Base-by-base conservation (phyloP, 2,888 invertebrate genomes). In the Nomada hirtipes region DNA sequence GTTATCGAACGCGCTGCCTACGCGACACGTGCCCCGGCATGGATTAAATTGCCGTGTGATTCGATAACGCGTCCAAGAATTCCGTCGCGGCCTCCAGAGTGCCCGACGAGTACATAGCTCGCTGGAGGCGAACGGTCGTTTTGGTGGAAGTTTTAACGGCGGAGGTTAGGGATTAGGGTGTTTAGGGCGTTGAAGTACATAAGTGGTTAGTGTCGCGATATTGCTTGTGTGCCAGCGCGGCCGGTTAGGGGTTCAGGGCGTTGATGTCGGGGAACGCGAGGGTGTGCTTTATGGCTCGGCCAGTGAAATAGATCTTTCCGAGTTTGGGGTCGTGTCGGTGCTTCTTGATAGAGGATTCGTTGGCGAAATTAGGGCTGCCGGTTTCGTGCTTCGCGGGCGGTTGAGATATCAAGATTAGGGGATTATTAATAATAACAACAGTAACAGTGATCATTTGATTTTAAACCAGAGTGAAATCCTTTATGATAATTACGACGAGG, bases 21-120 rank as follows among this genome's bases (percentile, higher is more conserved):
- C 44, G 26, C 50, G 80, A 71, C 75, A 42, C 76, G 80, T 68
- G 68, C 50, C 50, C 23, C n/a, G 42, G 26, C 26, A 18, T 11
- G 36, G 53, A 79, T 82, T 69, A 76, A 76, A 82, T 82, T 81
- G 76, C 76, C 68, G 68, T 64, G 68, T 72, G 76, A 82, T 82
- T 64, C 76, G 71, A 82, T 81, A 63, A 76, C 70, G 59, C 55
- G 67, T 60, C 36, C 70, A 44, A 82, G 75, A 71, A 71, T 60
- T 63, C 15, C n/a, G 15, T 15, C 15, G n/a, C 10, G 2, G 50
- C 47, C 20, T 47, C 59, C 11, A 61, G 20, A 11, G n/a, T 29
- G 26, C 23, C 20, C 18, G 13, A 9, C 4, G 36, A 36, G 20
- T 53, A 53, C n/a, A 23, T 23, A n/a, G 29, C 1, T 36, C 13